Conservation (phyloP, 2,113 vertebrate genomes). For the Muscicapa adusta region DNA sequence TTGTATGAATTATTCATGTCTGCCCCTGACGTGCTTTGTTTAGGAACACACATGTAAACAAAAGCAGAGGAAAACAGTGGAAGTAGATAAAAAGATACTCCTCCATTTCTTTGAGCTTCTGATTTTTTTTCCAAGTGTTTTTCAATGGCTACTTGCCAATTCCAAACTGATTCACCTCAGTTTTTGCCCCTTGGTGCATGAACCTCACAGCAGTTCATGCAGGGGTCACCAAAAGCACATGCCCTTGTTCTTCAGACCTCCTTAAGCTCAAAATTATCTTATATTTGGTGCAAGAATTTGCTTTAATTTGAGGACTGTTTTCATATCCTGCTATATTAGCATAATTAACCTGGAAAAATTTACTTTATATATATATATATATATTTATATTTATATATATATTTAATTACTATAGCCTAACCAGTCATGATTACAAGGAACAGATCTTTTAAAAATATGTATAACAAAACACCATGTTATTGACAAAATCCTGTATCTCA, state of each 20-base stretch:
- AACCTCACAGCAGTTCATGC: not conserved
- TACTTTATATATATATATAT: not conserved
- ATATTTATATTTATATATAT: too few species aligned
- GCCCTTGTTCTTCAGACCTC: not conserved
- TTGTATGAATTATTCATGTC: not conserved
- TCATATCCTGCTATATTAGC: not conserved
- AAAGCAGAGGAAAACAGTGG: not conserved
- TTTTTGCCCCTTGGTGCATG: not conserved
- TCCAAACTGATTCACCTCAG: not conserved
- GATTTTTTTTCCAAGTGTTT: not conserved
- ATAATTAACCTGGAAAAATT: not conserved
- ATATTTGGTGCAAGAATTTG: not conserved
- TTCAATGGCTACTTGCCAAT: not conserved
- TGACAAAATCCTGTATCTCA: not conserved
- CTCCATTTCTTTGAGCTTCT: not conserved
- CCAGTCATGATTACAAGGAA: not conserved
- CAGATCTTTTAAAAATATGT: not conserved
- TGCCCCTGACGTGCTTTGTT: not conserved
- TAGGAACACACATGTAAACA: not conserved
- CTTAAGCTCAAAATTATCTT: not conserved
- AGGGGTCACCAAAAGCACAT: fast-evolving
- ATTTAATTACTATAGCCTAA: not conserved
- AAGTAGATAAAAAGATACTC: not conserved
- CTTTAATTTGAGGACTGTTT: not conserved
- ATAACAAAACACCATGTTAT: not conserved